These are phyloP conservation scores for Tenualosa thibaudeaui DNA, from an alignment of 2,797 vertebrate species.

Conservation along the genomic window DNA sequence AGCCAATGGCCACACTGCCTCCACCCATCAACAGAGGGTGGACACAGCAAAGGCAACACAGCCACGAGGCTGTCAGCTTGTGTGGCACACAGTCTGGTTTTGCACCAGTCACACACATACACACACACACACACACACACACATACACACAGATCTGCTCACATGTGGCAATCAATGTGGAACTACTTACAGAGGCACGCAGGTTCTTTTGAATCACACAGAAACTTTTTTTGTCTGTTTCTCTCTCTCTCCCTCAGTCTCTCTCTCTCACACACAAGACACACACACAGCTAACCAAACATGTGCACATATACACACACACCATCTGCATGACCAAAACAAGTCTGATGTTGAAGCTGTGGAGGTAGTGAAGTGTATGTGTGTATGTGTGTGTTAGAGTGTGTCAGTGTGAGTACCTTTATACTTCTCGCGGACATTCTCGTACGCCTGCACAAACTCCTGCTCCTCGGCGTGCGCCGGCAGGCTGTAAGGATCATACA, in stretches of 20 bases:
- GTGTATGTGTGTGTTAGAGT: background rate
- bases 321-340: constrained; percentile 2
- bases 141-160: background rate
- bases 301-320: constrained; percentile 23
- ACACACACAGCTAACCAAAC: constrained; percentile 23
- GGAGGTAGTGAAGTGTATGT: background rate
- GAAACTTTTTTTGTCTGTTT: background rate
- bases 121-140: background rate
- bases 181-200: constrained; percentile 49
- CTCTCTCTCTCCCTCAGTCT: background rate
- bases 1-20: background rate
- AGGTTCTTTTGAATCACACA: constrained; percentile 25
- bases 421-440: constrained; percentile 90
- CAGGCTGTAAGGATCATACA: constrained; percentile 67
- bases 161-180: constrained; percentile 49
- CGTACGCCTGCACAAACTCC: constrained; percentile 89
- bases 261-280: background rate
- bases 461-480: constrained; percentile 79
- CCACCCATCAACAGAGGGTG: background rate
- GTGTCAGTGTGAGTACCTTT: constrained; percentile 79
- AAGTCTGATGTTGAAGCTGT: background rate
- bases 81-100: background rate
- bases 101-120: background rate
- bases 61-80: background rate
- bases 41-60: background rate